Evolutionary conservation across 2,113 vertebrate species (phyloP).

Genomic region (Podarcis raffonei): DNA sequence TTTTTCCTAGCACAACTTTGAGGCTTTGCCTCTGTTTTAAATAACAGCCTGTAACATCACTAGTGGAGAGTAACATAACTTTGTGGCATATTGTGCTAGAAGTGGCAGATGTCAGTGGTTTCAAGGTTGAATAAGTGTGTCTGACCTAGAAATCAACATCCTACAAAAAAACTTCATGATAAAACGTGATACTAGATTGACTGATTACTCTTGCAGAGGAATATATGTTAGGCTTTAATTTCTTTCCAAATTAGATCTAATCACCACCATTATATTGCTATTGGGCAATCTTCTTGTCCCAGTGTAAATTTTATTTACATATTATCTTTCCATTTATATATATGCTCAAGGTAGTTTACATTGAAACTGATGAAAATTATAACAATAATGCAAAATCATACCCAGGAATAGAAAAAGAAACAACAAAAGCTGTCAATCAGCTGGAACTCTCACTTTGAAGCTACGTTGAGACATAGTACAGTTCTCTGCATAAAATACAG

Average conservation of each 20-base stretch:
- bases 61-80: not conserved
- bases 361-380: not conserved
- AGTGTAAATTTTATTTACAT: not conserved
- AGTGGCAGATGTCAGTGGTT: not conserved
- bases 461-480: no score
- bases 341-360: not conserved
- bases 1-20: not conserved
- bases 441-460: no score
- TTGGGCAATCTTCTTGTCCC: not conserved
- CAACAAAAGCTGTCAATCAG: no score
- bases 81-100: conserved; percentile 3
- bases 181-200: not conserved
- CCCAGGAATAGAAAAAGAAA: not conserved
- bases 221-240: not conserved
- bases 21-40: not conserved
- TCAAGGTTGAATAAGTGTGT: conserved; percentile 3
- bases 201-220: not conserved
- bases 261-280: not conserved
- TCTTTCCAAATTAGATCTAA: not conserved
- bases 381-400: not conserved
- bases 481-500: no score
- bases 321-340: not conserved
- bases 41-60: not conserved
- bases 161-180: not conserved
- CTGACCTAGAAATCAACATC: conserved; percentile 15